phyloP scores from a whole-genome alignment of 2,797 vertebrate genomes.

The Sebastiscus albofasciatus region DNA sequence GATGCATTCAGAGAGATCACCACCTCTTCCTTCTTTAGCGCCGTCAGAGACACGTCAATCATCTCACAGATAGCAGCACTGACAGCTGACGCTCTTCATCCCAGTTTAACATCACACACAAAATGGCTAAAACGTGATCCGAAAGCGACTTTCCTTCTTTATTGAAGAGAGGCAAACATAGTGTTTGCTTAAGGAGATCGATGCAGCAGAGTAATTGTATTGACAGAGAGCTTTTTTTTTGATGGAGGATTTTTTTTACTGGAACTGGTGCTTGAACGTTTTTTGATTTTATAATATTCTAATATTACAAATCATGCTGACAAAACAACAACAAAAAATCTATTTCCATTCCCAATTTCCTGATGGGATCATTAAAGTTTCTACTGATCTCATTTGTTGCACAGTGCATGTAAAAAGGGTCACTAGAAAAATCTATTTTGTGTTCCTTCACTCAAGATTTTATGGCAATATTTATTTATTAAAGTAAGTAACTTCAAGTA shows the following conservation, averaged over 20 bases:
- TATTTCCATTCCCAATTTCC: not conserved
- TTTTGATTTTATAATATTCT: not conserved
- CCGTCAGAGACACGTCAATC: constrained; percentile 21
- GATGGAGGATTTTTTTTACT: not conserved
- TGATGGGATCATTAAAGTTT: not conserved
- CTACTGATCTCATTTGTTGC: not conserved
- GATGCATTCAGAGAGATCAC: not conserved
- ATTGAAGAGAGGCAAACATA: not conserved
- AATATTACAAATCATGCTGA: not conserved
- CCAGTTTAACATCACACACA: not conserved
- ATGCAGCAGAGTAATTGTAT: not conserved
- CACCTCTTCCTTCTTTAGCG: not conserved
- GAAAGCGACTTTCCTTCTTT: not conserved
- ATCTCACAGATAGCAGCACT: constrained; percentile 10
- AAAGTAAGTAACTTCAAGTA: not conserved
- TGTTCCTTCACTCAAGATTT: not conserved
- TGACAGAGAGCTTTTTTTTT: not conserved
- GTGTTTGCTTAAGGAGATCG: constrained; percentile 3
- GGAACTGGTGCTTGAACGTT: not conserved
- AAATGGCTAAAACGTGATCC: constrained; percentile 3
- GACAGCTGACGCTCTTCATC: constrained; percentile 44
- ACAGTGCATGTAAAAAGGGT: not conserved
- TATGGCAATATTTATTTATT: not conserved
- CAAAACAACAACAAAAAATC: not conserved
- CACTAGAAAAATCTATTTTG: not conserved